Evolutionary conservation across 2,888 invertebrate species (phyloP).

Genomic region (Muscina levida): DNA sequence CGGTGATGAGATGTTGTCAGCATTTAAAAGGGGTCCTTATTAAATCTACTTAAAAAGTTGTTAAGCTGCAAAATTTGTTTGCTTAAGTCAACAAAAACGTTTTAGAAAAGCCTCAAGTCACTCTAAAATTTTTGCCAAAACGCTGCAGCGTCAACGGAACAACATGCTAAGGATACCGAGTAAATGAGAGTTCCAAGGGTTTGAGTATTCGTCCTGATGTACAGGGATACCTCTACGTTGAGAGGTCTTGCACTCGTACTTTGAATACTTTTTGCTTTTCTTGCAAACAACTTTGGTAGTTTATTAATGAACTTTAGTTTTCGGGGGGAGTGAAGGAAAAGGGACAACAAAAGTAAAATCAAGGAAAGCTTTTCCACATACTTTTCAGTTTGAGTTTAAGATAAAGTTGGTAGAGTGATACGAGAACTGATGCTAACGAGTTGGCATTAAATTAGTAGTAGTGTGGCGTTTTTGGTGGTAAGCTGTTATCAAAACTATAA

Average conservation of each 20-base stretch:
- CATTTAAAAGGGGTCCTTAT: slow-evolving; percentile 37
- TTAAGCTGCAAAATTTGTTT: slow-evolving; percentile 61
- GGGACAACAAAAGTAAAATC: not conserved
- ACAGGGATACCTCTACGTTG: too few species aligned
- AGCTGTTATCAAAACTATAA: slow-evolving; percentile 5
- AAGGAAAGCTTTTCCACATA: slow-evolving; percentile 14
- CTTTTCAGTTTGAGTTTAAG: slow-evolving; percentile 6
- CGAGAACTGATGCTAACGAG: slow-evolving; percentile 1
- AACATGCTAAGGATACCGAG: too few species aligned
- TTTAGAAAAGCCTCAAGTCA: slow-evolving; percentile 55
- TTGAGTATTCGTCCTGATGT: too few species aligned
- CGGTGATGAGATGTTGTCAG: slow-evolving; percentile 19
- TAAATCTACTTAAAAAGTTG: slow-evolving; percentile 63
- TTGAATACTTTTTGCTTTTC: slow-evolving; percentile 42
- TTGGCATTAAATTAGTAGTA: slow-evolving; percentile 6
- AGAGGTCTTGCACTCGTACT: not conserved
- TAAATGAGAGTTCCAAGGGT: too few species aligned
- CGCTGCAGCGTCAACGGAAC: not conserved
- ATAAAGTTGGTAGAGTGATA: slow-evolving; percentile 2
- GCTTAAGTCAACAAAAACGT: slow-evolving; percentile 52
- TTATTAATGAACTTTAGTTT: slow-evolving; percentile 50
- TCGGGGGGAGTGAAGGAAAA: not conserved
- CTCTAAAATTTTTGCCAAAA: slow-evolving; percentile 39
- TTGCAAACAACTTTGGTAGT: slow-evolving; percentile 35
- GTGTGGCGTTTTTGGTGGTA: not conserved